These are phyloP conservation scores for Thinocorus orbignyianus DNA, from an alignment of 2,113 vertebrate species.

Conservation along the genomic window DNA sequence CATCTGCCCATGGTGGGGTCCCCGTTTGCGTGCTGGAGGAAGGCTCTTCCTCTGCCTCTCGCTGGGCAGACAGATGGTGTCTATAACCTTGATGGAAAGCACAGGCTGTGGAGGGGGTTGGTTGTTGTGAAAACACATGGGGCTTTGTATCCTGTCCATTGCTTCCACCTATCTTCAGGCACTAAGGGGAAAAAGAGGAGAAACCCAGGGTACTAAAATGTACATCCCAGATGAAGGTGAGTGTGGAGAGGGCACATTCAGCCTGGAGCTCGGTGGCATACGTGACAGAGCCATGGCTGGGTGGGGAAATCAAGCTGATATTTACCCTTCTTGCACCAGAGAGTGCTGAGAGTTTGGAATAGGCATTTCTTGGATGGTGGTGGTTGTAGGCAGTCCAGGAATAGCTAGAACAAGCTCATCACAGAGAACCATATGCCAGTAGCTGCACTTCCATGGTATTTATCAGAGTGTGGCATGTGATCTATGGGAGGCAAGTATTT, in stretches of 20 bases:
- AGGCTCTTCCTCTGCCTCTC: not conserved
- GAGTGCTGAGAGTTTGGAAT: not conserved
- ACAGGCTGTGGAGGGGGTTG: not conserved
- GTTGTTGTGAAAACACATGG: not conserved
- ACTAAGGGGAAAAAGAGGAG: not conserved
- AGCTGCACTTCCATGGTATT: not conserved
- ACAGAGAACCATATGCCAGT: not conserved
- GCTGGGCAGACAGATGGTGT: not conserved
- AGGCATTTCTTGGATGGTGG: not conserved
- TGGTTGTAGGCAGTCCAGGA: not conserved
- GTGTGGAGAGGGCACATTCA: accelerated
- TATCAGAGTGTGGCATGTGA: not conserved
- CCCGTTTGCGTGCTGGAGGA: not conserved
- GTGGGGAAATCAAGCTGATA: not conserved
- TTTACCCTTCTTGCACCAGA: not conserved
- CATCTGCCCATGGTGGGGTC: not conserved
- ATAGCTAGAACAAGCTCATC: not conserved
- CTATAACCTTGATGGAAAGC: not conserved
- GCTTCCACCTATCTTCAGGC: not conserved
- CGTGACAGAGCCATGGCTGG: not conserved
- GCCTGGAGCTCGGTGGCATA: not conserved
- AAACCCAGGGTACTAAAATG: not conserved
- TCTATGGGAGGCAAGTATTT: not conserved
- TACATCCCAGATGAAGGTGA: not conserved
- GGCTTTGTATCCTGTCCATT: not conserved